phyloP scores from a whole-genome alignment of 2,797 vertebrate genomes.

The Masticophis lateralis region DNA sequence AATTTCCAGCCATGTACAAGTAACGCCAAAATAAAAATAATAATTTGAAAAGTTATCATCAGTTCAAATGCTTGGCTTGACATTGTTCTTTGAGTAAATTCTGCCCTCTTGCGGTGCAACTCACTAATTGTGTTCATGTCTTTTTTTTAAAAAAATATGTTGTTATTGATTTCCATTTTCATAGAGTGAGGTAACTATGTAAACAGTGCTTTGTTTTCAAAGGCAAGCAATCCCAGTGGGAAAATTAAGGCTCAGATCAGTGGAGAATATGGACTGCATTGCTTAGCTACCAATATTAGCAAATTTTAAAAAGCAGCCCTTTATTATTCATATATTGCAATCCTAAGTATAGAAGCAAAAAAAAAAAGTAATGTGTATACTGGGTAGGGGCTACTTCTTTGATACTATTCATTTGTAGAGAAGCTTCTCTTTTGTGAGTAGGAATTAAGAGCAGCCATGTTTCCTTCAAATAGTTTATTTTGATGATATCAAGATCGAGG shows the following conservation, averaged over 20 bases:
- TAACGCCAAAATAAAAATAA: not conserved
- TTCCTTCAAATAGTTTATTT: not conserved
- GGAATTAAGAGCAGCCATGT: not conserved
- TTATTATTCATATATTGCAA: not conserved
- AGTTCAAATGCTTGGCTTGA: not conserved
- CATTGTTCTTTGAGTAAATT: not conserved
- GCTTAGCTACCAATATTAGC: not conserved
- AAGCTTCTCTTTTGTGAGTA: not conserved
- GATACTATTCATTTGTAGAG: not conserved
- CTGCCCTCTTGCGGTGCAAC: constrained; percentile 35
- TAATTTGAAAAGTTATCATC: not conserved
- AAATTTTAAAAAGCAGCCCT: not conserved
- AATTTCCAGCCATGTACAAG: not conserved
- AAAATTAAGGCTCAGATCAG: not conserved
- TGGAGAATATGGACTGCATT: not conserved
- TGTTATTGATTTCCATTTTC: not conserved
- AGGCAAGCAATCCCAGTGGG: not conserved
- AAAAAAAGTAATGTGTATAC: not conserved
- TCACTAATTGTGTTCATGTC: not conserved
- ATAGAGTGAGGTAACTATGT: not conserved
- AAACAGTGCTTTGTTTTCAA: not conserved
- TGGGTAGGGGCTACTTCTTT: not conserved
- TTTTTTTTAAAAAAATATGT: not conserved
- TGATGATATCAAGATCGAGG: not conserved
- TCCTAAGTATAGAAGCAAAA: not conserved